A percentile compares a stretch with the other conserved stretches of the same genome.
phyloP scores from a whole-genome alignment of 2,797 vertebrate genomes.

The Glyptemys insculpta region DNA sequence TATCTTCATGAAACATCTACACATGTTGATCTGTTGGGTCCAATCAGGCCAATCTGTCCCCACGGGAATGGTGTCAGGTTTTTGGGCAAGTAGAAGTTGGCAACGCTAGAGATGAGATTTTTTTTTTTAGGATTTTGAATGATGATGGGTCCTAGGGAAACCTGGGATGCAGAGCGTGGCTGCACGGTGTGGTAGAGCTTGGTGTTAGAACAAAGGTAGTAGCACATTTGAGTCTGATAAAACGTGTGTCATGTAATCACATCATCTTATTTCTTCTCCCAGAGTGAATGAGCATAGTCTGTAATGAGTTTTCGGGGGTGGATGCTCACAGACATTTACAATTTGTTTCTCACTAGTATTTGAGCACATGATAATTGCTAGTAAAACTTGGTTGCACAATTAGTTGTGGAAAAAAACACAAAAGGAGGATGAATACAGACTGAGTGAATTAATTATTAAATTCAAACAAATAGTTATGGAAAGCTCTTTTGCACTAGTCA shows the following conservation, averaged over 20 bases:
- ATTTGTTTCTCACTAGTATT: background rate
- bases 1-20: fast-evolving
- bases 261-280: background rate
- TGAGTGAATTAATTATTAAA: background rate
- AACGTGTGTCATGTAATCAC: fast-evolving
- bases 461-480: background rate
- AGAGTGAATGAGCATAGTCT: background rate
- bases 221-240: background rate
- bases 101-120: background rate
- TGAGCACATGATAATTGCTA: background rate
- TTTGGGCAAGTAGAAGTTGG: background rate
- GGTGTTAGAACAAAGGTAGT: background rate
- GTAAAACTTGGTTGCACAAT: background rate
- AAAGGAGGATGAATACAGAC: background rate
- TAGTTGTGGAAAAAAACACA: background rate
- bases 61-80: background rate
- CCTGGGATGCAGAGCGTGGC: background rate
- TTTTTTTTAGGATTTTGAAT: background rate
- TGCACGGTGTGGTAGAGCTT: background rate
- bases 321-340: background rate
- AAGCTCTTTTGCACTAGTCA: background rate
- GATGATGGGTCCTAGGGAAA: background rate
- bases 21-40: background rate
- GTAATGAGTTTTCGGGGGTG: background rate
- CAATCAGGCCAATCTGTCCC: background rate